Conservation (phyloP, 1,140 invertebrate genomes). For the Ylistrum balloti region DNA sequence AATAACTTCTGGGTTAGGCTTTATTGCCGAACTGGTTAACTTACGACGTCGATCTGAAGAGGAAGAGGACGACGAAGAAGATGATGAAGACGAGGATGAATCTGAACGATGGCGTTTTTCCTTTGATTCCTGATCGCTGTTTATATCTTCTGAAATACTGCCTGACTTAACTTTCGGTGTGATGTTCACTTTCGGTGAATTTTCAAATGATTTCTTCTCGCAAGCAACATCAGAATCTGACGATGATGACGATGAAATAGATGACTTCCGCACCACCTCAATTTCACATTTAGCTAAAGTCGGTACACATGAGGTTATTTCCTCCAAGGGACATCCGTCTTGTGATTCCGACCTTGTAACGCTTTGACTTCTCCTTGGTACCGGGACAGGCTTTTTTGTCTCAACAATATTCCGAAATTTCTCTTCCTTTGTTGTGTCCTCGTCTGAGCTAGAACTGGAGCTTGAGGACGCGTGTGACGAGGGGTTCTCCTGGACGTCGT, state of each 20-base stretch:
- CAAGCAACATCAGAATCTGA: not conserved
- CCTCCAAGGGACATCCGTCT: not conserved
- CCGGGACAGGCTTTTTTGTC: not conserved
- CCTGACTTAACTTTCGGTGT: not conserved
- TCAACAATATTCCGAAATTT: not conserved
- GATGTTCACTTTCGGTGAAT: not conserved
- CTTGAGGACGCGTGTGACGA: not conserved
- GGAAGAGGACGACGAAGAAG: not conserved
- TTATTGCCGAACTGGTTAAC: not conserved
- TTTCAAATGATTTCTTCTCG: not conserved
- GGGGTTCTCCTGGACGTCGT: not conserved
- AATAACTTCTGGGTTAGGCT: not conserved
- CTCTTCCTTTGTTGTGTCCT: not conserved
- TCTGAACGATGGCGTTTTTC: not conserved
- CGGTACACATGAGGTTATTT: not conserved
- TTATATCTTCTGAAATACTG: not conserved
- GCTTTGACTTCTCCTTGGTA: conserved; percentile 15
- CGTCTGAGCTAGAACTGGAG: not conserved
- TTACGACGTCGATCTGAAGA: not conserved
- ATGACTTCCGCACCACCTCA: not conserved
- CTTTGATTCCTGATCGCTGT: not conserved
- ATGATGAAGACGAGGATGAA: not conserved
- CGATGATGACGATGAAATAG: not conserved
- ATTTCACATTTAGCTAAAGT: not conserved
- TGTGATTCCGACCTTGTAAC: not conserved